Base-by-base conservation (phyloP, 2,113 vertebrate genomes). In the Colistium nudipinnis region DNA sequence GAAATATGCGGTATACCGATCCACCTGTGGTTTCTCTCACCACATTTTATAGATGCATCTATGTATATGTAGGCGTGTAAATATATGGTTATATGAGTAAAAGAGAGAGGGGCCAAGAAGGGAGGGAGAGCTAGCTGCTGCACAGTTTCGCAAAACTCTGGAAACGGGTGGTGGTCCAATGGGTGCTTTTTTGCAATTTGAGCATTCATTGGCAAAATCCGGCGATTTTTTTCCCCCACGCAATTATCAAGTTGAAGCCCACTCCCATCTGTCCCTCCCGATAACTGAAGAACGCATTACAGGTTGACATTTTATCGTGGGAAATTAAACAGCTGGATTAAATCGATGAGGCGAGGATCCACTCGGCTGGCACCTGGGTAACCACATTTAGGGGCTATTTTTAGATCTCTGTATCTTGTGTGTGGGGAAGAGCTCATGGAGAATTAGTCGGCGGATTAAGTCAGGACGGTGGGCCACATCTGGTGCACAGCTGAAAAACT, bases 371-470 rank as follows among this genome's bases (percentile, higher is more conserved):
- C 45, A 61, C 80, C 31, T 56, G 66, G 49, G 62, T 69, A 78
- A 84, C 45, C 82, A 60, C 75, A 84, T 84, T 83, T 63, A 74
- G 35, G 44, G 49, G 65, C 69, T 88, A 88, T 87, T 83, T 88
- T 88, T 86, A 87, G 82, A 70, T 33, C 57, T 66, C 36, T 62
- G 59, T 53, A 63, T 80, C 62, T 53, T 77, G 56, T 44, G 45
- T 49, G 67, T 80, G 56, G 30, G 61, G 69, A n/a, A 66, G 73
- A 69, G 69, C 74, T 73, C 57, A 61, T 68, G 36, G 31, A 76
- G 80, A 78, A 60, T 69, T 82, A 56, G 33, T 59, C 62, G 39
- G 69, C 72, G 81, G 78, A 81, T 87, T 79, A 81, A 87, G 81
- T 76, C 70, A 81, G 66, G 49, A 84, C 74, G 65, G 59, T 72